A percentile compares a stretch with the other conserved stretches of the same genome.
phyloP scores from a whole-genome alignment of 2,113 vertebrate genomes.

The Seriola quinqueradiata region DNA sequence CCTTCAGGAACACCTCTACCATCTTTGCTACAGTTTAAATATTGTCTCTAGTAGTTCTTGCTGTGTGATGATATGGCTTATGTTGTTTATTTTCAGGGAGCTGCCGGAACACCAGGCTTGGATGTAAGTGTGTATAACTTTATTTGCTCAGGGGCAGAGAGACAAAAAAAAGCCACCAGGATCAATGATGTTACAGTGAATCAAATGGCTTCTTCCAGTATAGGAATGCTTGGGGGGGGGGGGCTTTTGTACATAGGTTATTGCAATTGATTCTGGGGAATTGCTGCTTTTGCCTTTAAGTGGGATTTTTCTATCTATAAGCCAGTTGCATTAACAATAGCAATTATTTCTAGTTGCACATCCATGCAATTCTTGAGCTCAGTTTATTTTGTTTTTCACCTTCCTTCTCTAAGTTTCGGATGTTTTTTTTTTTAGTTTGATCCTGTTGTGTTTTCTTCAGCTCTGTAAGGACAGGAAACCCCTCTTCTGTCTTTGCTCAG shows the following conservation, averaged over 20 bases:
- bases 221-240: background rate
- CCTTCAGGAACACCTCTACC: background rate
- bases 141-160: background rate
- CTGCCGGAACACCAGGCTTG: slow-evolving; percentile 95
- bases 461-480: background rate
- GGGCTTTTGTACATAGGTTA: background rate
- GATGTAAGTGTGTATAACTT: slow-evolving; percentile 90
- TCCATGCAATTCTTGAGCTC: background rate
- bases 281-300: background rate
- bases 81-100: slow-evolving; percentile 88
- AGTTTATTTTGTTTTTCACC: slow-evolving; percentile 1
- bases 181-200: background rate
- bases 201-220: background rate
- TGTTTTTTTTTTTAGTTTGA: background rate
- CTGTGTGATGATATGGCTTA: background rate
- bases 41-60: background rate
- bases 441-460: background rate
- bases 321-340: no score
- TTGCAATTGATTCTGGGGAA: background rate
- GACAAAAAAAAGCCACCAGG: background rate
- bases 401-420: background rate
- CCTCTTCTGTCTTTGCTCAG: background rate
- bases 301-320: background rate
- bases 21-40: background rate
- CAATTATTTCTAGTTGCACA: background rate